phyloP scores from a whole-genome alignment of 92 coral and sea anemone genomes.

The Bergia puertoricense region DNA sequence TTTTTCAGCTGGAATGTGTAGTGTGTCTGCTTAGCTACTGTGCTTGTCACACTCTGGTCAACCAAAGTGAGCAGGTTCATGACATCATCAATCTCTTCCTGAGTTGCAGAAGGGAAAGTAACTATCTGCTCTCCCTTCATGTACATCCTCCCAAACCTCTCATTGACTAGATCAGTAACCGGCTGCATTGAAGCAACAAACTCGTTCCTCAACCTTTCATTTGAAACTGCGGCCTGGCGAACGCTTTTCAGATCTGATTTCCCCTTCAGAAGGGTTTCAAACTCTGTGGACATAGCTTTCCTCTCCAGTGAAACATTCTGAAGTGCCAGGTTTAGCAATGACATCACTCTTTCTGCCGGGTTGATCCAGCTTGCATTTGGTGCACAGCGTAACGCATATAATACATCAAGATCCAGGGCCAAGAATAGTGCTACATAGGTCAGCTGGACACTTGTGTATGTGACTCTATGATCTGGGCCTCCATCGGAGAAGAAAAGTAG shows the following conservation, averaged over 20 bases:
- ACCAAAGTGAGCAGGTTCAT: neutral
- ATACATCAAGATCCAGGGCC: conserved; percentile 12
- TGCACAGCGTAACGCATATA: conserved; percentile 8
- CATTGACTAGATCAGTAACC: conserved; percentile 4
- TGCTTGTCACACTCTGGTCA: conserved; percentile 2
- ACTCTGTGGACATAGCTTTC: conserved; percentile 1
- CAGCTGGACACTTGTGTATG: conserved; percentile 20
- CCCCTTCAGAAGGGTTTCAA: neutral
- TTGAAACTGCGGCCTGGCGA: neutral
- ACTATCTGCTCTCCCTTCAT: neutral
- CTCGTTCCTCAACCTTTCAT: neutral
- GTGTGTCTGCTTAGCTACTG: conserved; percentile 27
- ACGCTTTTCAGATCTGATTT: neutral
- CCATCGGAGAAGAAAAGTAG: conserved; percentile 22
- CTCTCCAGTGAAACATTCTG: neutral
- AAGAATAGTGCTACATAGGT: conserved; percentile 26
- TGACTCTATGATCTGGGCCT: conserved; percentile 10
- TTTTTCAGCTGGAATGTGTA: conserved; percentile 45
- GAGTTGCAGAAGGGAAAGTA: conserved; percentile 11
- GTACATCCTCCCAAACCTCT: conserved; percentile 8
- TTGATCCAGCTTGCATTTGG: conserved; percentile 8
- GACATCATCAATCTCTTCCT: conserved; percentile 17
- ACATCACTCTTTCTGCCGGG: conserved; percentile 9
- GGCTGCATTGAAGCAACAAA: conserved; percentile 9
- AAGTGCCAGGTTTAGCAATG: neutral